Evolutionary conservation across 2,113 vertebrate genomes (phyloP).

Genomic region (Corythaixoides concolor): DNA sequence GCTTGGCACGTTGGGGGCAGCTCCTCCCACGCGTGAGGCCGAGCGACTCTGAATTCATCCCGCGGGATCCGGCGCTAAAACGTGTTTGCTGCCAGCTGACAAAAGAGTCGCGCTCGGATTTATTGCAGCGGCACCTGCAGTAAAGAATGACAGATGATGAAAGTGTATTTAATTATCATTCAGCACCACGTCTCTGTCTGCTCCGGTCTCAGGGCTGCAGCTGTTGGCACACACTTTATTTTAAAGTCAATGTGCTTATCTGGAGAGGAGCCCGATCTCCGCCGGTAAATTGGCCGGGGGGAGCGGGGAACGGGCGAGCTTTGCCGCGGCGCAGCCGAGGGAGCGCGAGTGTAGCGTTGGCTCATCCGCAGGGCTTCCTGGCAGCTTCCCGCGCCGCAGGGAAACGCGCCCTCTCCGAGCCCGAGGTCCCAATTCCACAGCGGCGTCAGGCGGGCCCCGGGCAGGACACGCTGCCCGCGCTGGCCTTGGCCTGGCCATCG

Average conservation of each 20-base stretch:
- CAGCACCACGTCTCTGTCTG: constrained; percentile 83
- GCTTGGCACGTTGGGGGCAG: constrained; percentile 29
- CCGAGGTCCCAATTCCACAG: neutral
- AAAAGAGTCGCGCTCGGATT: constrained; percentile 62
- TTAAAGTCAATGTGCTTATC: constrained; percentile 87
- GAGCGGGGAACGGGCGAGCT: constrained; percentile 61
- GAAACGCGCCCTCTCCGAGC: neutral
- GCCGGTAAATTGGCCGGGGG: constrained; percentile 78
- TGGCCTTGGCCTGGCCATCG: neutral
- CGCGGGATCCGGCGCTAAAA: constrained; percentile 50
- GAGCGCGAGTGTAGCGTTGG: constrained; percentile 68
- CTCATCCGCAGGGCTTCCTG: neutral
- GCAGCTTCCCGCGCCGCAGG: neutral
- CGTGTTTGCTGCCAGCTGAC: constrained; percentile 64
- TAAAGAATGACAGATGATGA: constrained; percentile 71
- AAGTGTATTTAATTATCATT: constrained; percentile 91
- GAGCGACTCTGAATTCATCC: constrained; percentile 65
- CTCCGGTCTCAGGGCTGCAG: constrained; percentile 77
- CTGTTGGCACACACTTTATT: constrained; percentile 73
- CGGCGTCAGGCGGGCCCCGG: neutral
- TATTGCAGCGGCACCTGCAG: constrained; percentile 75
- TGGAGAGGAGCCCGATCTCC: constrained; percentile 66
- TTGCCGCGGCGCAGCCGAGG: constrained; percentile 72
- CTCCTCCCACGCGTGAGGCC: constrained; percentile 63
- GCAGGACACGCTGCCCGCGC: neutral